Conservation (phyloP, 2,113 vertebrate genomes). For the Alligator sinensis region DNA sequence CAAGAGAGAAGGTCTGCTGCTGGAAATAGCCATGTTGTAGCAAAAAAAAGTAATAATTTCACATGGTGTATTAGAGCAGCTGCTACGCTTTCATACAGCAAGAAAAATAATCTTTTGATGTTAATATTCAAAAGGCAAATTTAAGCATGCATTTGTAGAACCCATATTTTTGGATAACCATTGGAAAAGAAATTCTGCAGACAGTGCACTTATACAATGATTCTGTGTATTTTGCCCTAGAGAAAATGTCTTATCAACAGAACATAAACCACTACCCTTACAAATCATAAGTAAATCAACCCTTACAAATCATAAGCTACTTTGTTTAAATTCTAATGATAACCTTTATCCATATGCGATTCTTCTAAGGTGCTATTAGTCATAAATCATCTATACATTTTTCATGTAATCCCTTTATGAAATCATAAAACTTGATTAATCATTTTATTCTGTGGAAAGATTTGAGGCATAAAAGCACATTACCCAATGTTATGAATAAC, state of each 20-base stretch:
- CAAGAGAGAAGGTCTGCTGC: not conserved
- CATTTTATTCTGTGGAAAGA: slow-evolving; percentile 43
- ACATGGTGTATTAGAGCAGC: not conserved
- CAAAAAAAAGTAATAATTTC: not conserved
- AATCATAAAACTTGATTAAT: slow-evolving; percentile 55
- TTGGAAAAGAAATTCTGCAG: slow-evolving; percentile 10
- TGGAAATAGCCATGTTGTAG: not conserved
- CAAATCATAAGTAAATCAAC: not conserved
- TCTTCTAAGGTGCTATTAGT: slow-evolving; percentile 30
- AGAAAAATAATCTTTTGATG: not conserved
- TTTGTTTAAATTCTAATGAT: slow-evolving; percentile 21
- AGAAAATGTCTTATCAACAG: not conserved
- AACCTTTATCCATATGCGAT: not conserved
- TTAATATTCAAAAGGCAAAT: not conserved
- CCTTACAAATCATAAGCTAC: not conserved
- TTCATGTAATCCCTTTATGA: slow-evolving; percentile 31
- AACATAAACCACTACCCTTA: not conserved
- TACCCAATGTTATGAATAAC: slow-evolving; percentile 32
- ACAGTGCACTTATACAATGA: not conserved
- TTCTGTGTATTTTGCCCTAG: not conserved
- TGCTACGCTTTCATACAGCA: not conserved
- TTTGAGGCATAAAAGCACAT: slow-evolving; percentile 25
- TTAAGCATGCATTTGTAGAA: not conserved
- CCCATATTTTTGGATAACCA: not conserved
- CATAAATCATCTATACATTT: slow-evolving; percentile 2